Evolutionary conservation across 2,113 vertebrate species (phyloP), one percentile per base, ranked within the genome.

Genomic region (Acanthochromis polyacanthus): DNA sequence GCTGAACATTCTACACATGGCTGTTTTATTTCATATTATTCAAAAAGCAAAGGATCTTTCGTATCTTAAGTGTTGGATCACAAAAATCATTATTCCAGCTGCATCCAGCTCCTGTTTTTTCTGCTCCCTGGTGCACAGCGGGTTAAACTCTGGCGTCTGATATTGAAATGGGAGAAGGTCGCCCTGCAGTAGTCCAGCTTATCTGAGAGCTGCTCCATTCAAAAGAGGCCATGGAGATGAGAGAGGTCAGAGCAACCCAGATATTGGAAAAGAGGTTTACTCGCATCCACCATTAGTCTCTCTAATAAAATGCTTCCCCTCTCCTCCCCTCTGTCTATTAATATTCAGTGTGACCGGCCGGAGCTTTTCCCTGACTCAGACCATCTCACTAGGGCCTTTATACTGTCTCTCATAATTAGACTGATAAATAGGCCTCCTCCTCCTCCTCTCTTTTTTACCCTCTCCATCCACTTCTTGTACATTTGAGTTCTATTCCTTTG

Each of bases 381-480:
- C 74, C 61, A 82, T 85, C 83, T 68, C 71, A 84, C 75, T 81
- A 64, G 73, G 89, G 82, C 82, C 78, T 84, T 85, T 79, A 85
- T 85, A 89, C 85, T 91, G 88, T 90, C 88, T 88, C 76, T 72
- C 52, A 86, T 93, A 94, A 93, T 93, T 93, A 93, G 81, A 88
- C 87, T 93, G 89, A 94, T 93, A 92, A 94, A 94, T 91, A 87
- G 89, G 76, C 80, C 57, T 55, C 73, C 81, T 66, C 45, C 28
- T 56, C 9, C 45, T 43, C 67, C 80, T 48, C 32, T 68, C 58
- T 74, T 74, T 67, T 40, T 48, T 32, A 20, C 48, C 53, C 22
- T 50, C 72, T 56, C 22, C 19, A 48, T 53, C 28, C 58, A 70
- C 25, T 60, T 75, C 25, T 48, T 59, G 30, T 23, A 66, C 5